Percentiles rank a stretch among this genome's conserved stretches.
Conservation (phyloP, 2,797 vertebrate species). For the Botia almorhae region DNA sequence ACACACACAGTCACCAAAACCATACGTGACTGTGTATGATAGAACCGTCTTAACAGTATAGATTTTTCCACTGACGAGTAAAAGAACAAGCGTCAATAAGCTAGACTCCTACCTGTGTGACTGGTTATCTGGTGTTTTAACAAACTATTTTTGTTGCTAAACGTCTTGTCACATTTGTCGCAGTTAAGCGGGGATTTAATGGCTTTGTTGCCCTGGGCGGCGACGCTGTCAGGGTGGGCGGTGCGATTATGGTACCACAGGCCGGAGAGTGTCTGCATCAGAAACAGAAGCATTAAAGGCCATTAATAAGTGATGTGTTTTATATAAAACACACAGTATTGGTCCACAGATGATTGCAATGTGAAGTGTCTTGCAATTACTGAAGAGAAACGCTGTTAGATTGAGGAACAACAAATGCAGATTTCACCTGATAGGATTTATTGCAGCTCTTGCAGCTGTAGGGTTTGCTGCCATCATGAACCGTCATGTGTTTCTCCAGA, state of each 20-base stretch:
- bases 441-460: conserved; percentile 89
- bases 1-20: not conserved
- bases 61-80: not conserved
- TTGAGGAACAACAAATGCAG: too few relatives aligned
- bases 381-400: not conserved
- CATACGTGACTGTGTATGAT: not conserved
- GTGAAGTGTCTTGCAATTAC: too few relatives aligned
- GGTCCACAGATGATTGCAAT: too few relatives aligned
- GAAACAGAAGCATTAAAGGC: conserved; percentile 11
- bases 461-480: conserved; percentile 82
- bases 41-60: too few relatives aligned
- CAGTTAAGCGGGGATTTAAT: conserved; percentile 83
- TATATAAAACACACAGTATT: not conserved
- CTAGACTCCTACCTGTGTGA: conserved; percentile 77
- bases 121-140: conserved; percentile 81
- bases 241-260: conserved; percentile 93
- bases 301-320: too few relatives aligned
- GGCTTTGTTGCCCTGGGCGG: conserved; percentile 80
- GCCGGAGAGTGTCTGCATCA: conserved; percentile 93
- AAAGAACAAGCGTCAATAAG: not conserved
- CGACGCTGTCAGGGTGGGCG: conserved; percentile 85
- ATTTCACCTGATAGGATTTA: conserved; percentile 88
- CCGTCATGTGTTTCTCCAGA: conserved; percentile 83
- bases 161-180: conserved; percentile 84
- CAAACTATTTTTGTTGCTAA: conserved; percentile 78